Base-by-base conservation (phyloP, 2,888 invertebrate genomes). In the Conops quadrifasciatus region DNA sequence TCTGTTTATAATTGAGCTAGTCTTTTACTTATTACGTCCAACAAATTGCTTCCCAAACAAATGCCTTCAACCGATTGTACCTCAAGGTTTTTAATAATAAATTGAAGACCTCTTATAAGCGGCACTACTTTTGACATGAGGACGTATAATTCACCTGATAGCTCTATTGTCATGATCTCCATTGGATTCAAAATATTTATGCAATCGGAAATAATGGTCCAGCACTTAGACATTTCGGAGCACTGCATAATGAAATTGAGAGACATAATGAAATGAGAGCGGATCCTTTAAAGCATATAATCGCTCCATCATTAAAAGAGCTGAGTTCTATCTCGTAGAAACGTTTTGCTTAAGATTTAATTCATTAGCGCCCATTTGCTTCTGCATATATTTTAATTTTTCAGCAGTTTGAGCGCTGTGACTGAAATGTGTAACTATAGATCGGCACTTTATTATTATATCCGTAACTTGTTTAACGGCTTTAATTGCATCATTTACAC, bases 131-230 rank as follows among this genome's bases (percentile, higher is more conserved):
- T 47, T 21, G 64, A 64, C 64, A 64, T 64, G 19, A 9, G 43
- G 28, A 26, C 21, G 26, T 64, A 64, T 47, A 24, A 24, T 64
- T 64, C 64, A 64, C 2, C 64, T 26, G 64, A 49, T 49, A 64
- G 16, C 49, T 49, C 47, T 64, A 16, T 21, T 64, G 64, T 64
- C 47, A 47, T 49, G 15, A 19, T 47, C 26, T 64, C 47, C 64
- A 64, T 64, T 28, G 64, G 64, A 45, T 64, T 64, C 13, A 64
- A 64, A 64, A 49, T 24, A 49, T 45, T 47, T 49, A 64, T 64
- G 49, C 64, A 64, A 24, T 47, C 64, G 26, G 24, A 49, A 7
- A 64, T 49, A 28, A 64, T 24, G 21, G 45, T 26, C 64, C 64
- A 49, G 26, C 47, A 3, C 19, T 62, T 30, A 43, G 30, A 13